Conservation (phyloP, 2,113 vertebrate species). For the Varanus salvator region DNA sequence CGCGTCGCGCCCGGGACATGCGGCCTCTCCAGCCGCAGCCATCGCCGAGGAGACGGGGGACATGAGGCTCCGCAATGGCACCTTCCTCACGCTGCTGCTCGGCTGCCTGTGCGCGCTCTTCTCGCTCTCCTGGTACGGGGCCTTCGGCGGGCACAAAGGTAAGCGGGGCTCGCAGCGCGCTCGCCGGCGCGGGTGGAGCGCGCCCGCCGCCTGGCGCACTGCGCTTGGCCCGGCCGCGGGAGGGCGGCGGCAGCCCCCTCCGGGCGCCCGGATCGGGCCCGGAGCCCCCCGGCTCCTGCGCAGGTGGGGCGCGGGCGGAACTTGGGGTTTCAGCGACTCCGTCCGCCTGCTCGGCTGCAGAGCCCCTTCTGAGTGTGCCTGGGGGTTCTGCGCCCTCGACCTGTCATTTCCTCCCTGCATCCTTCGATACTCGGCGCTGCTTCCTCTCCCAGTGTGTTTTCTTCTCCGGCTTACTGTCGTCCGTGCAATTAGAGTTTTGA, state of each 20-base stretch:
- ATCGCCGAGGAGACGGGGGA: slow-evolving; percentile 73
- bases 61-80: slow-evolving; percentile 92
- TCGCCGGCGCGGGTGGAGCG: background rate
- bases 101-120: slow-evolving; percentile 93
- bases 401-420: background rate
- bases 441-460: too few relatives aligned
- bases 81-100: slow-evolving; percentile 95
- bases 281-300: background rate
- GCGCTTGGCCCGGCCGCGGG: background rate
- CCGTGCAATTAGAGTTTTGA: background rate
- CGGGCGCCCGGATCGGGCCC: background rate
- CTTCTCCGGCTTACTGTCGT: background rate
- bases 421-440: background rate
- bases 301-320: background rate
- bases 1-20: slow-evolving; percentile 64
- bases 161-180: slow-evolving; percentile 42
- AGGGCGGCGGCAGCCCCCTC: background rate
- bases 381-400: slow-evolving; percentile 7
- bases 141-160: slow-evolving; percentile 97
- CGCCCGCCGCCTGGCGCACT: slow-evolving; percentile 12
- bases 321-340: background rate
- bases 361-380: background rate
- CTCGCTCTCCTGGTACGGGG: slow-evolving; percentile 97
- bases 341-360: too few relatives aligned
- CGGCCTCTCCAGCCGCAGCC: slow-evolving; percentile 63